Evolutionary conservation across 2,888 invertebrate species (phyloP), one percentile per base, ranked within the genome.

Genomic region (Platycheirus albimanus): DNA sequence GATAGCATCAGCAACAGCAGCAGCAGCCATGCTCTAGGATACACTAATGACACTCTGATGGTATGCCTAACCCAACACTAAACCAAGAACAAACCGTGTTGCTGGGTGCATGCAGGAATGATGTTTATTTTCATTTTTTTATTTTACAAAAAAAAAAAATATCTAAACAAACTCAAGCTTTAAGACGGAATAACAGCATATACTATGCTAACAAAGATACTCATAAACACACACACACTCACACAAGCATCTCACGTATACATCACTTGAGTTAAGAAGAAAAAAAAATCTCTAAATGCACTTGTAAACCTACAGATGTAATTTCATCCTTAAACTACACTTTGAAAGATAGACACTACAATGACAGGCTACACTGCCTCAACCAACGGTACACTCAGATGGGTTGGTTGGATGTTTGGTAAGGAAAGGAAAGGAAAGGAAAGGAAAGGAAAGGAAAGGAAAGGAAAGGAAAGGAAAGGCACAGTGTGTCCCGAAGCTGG

Each of bases 281-380:
- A 41, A 28, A 19, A 41, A 49, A 76, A 66, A 77, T 75, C 74
- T 70, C 20, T 69, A 83, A 74, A 78, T 79, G 74, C 84, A 78
- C 74, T 78, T 83, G 72, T 78, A 83, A 77, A 83, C 77, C 77
- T 78, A 58, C 77, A 69, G 74, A 74, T 74, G 79, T 79, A 79
- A 84, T 84, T 84, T 79, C 52, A 78, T 78, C 78, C 74, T 79
- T 79, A 74, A 84, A 79, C 74, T 74, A 84, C 66, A 79, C 66
- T 79, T 78, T 74, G 64, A 74, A 75, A 79, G 78, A 70, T 66
- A 79, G 74, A 79, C 74, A 66, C 79, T 66, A 84, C 69, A 84
- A 78, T 84, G 83, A 74, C 74, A 84, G 28, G 51, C 67, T 64
- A 64, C 64, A 61, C 61, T 61, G 45, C 61, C 45, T 47, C 66